phyloP scores from a whole-genome alignment of 2,888 invertebrate species.

The Chrysolina americana region DNA sequence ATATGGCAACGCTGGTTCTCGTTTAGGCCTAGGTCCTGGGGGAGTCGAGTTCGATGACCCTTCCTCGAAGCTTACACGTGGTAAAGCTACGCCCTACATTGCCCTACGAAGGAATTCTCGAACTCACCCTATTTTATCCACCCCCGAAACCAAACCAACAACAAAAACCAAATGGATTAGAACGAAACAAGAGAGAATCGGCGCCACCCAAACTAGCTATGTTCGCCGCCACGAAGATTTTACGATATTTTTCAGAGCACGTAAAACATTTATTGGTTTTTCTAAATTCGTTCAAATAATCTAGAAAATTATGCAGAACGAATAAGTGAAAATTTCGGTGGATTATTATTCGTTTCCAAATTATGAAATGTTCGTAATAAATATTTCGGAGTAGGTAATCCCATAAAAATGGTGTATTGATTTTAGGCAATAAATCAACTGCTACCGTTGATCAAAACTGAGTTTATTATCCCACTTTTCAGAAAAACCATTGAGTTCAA shows the following conservation, averaged over 20 bases:
- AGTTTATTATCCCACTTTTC: no score
- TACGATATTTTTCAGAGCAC: background rate
- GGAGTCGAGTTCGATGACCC: constrained; percentile 44
- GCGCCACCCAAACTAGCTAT: background rate
- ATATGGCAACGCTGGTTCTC: constrained; percentile 37
- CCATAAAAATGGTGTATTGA: no score
- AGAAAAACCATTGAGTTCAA: no score
- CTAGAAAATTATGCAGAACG: no score
- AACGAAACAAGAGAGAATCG: constrained; percentile 14
- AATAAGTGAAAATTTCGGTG: no score
- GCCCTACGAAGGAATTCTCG: constrained; percentile 53
- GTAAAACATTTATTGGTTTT: background rate
- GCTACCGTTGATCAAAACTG: no score
- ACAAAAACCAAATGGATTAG: constrained; percentile 49
- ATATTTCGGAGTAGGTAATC: no score
- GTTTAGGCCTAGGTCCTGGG: constrained; percentile 39
- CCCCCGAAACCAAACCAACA: constrained; percentile 44
- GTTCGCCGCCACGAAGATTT: background rate
- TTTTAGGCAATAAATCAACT: no score
- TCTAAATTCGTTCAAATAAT: no score
- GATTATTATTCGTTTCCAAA: no score
- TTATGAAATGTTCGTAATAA: no score
- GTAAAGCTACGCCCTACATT: constrained; percentile 53
- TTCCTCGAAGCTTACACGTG: constrained; percentile 41
- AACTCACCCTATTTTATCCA: constrained; percentile 46